Evolutionary conservation across 2,797 vertebrate genomes (phyloP).

Genomic region (Aotus griseimembra): DNA sequence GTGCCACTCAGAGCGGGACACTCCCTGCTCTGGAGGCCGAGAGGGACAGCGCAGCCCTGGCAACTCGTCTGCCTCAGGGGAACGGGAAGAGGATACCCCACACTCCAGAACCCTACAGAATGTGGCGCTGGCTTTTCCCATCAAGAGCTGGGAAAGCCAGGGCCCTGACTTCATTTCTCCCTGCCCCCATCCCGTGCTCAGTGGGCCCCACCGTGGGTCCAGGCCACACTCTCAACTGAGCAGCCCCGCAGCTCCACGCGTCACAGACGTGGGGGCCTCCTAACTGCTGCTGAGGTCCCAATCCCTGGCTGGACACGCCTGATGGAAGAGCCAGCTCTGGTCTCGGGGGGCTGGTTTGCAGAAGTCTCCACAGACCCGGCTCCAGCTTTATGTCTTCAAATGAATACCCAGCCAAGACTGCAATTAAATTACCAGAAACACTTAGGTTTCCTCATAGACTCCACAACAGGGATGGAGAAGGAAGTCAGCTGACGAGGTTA

Average conservation of each 20-base stretch:
- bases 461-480: conserved; percentile 61
- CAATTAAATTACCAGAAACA: conserved; percentile 83
- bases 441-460: conserved; percentile 61
- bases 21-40: not conserved
- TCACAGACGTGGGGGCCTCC: not conserved
- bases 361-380: conserved; percentile 75
- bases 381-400: conserved; percentile 68
- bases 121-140: not conserved
- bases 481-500: conserved; percentile 74
- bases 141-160: not conserved
- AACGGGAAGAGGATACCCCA: not conserved
- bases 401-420: conserved; percentile 72
- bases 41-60: not conserved
- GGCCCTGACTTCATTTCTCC: not conserved
- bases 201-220: accelerated
- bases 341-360: conserved; percentile 51
- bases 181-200: not conserved
- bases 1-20: not conserved
- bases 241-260: not conserved
- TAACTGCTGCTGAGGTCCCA: not conserved
- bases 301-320: conserved; percentile 52
- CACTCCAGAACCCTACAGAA: not conserved
- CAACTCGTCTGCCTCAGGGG: not conserved
- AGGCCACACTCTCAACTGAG: accelerated
- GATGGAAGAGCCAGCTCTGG: conserved; percentile 69